Evolutionary conservation across 2,888 invertebrate species (phyloP), one percentile per base, ranked within the genome.

Genomic region (Cyaniris semiargus): DNA sequence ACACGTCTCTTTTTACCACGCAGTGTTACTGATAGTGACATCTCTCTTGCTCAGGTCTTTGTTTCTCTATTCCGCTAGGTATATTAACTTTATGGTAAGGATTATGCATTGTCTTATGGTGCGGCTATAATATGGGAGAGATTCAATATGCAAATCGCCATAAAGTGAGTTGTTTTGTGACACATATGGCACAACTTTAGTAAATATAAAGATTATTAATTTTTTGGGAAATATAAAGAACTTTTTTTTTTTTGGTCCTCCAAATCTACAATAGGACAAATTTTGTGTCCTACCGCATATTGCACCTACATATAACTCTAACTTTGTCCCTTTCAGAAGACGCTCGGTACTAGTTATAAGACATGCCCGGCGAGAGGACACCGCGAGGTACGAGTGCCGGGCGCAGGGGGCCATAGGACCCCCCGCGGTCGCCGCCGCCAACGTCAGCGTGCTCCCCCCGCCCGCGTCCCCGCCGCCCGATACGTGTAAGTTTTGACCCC

Each of bases 301-400:
- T 7, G 8, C 2, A 58, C 6, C n/a, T 21, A 1, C 1, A 0
- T 21, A 58, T 13, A 3, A 44, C 10, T 44, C 21, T 13, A 34
- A 7, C 4, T 75, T 48, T 74, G 10, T 78, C 13, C 60, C 6
- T 91, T 91, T 79, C 95, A 97, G 97, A 94, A 96, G 96, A 95
- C 96, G 96, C 95, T 97, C 97, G 94, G 96, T 96, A 91, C 95
- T 98, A 92, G 96, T 96, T 89, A 96, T 97, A 94, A 95, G 95
- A 87, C 96, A 96, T 87, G 96, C 96, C 85, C 95, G 95, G 86
- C 95, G 94, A 84, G 95, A 96, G 89, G 97, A 97, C 94, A 95
- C 96, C 83, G 97, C 97, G 86, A 94, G 94, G 86, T 98, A 97
- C 94, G 97, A 97, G 93, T 98, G 98, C 92, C 95, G 96, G 85